Base-by-base conservation (phyloP, 2,113 vertebrate genomes). In the Heterotilapia buettikoferi region DNA sequence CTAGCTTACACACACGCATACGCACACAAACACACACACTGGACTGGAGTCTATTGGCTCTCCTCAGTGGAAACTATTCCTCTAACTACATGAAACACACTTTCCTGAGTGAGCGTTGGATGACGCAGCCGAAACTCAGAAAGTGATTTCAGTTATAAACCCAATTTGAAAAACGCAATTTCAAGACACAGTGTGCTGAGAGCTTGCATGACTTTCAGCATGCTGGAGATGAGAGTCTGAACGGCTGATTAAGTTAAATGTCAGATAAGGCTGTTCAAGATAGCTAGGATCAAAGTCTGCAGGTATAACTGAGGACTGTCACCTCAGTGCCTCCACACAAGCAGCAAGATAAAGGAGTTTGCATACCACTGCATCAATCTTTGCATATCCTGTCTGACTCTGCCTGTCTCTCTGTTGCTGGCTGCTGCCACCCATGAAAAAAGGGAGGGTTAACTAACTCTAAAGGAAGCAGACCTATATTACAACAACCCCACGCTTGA, bases 231-330 rank as follows among this genome's bases (percentile, higher is more conserved):
- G 7, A 40, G 40, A 52, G 18, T 57, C 2, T 88, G 19, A 59
- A 5, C 14, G 61, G 45, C n/a, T 63, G 84, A 87, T 92, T 19
- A 83, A 50, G 68, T 84, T 21, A 68, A 89, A 79, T 11, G 29
- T 14, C 45, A 88, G 93, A 95, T 94, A 94, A 92, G 92, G 16
- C 4, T 68, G 80, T 45, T 83, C 12, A 82, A 80, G 76, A 84
- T 86, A 91, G 61, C 24, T 50, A 63, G 80, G 94, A 86, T 91
- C 94, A 95, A 95, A 96, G 95, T 96, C 94, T 93, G 33, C 50
- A 89, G 68, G 66, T 86, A 66, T 33, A 73, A 80, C 61, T 80
- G 43, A 26, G 33, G 43, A 53, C 59, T 85, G 78, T 84, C 82
- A 43, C 66, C 79, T 87, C 85, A 21, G 57, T 53, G 31, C 54